Conservation (phyloP, 2,888 invertebrate genomes). For the Apotomis capreana region DNA sequence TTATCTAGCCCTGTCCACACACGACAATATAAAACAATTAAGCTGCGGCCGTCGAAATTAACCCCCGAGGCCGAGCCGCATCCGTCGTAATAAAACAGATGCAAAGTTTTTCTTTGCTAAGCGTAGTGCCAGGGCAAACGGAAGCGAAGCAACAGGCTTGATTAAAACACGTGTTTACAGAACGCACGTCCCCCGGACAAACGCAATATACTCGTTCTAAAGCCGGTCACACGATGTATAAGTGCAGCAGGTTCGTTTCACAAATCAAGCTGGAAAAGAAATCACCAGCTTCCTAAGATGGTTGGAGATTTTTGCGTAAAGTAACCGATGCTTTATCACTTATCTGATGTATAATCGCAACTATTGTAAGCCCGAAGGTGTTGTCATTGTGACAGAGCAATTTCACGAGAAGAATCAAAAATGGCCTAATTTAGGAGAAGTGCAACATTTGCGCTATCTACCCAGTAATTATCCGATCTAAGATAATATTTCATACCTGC, state of each 20-base stretch:
- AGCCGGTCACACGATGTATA: background rate
- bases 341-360: too few relatives aligned
- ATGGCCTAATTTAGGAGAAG: too few relatives aligned
- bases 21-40: slow-evolving; percentile 72
- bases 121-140: slow-evolving; percentile 74
- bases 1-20: slow-evolving; percentile 36
- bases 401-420: too few relatives aligned
- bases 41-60: slow-evolving; percentile 75
- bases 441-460: too few relatives aligned
- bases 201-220: slow-evolving; percentile 60
- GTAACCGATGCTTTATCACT: too few relatives aligned
- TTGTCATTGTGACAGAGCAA: too few relatives aligned
- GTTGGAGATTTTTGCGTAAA: too few relatives aligned
- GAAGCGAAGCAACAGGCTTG: slow-evolving; percentile 82
- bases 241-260: slow-evolving; percentile 3
- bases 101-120: slow-evolving; percentile 83
- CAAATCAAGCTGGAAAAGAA: background rate
- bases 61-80: slow-evolving; percentile 72
- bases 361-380: too few relatives aligned
- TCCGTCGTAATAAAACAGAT: slow-evolving; percentile 83
- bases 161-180: slow-evolving; percentile 83
- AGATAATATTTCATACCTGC: too few relatives aligned
- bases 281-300: background rate
- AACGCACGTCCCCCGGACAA: slow-evolving; percentile 73
- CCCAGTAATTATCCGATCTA: too few relatives aligned